These are phyloP conservation scores for Lepidothrix coronata DNA, from an alignment of 2,113 vertebrate genomes.

Conservation along the genomic window DNA sequence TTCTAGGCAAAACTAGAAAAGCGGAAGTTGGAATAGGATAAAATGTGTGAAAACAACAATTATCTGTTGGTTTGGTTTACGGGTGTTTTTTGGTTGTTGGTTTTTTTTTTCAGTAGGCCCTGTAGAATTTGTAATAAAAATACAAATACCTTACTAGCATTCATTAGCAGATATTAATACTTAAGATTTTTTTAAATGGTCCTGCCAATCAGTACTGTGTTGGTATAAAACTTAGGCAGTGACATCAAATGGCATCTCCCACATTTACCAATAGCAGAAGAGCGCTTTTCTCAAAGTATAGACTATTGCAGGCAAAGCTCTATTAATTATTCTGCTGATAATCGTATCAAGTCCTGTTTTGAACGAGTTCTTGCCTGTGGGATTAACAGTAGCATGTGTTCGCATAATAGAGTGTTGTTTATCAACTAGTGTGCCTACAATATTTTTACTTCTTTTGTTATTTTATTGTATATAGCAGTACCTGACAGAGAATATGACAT, in stretches of 20 bases:
- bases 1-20: background rate
- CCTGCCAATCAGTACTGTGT: background rate
- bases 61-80: background rate
- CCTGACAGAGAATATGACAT: background rate
- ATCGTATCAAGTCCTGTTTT: background rate
- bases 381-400: background rate
- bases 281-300: background rate
- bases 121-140: background rate
- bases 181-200: fast-evolving
- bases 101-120: background rate
- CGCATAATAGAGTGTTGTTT: background rate
- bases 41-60: background rate
- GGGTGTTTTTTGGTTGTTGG: background rate
- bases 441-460: background rate
- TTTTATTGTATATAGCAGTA: background rate
- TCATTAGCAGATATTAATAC: background rate
- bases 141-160: background rate
- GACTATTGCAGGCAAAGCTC: background rate
- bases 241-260: background rate
- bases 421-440: background rate
- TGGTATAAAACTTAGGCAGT: background rate
- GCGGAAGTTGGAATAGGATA: background rate
- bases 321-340: background rate
- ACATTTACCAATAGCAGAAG: background rate
- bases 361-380: background rate